A percentile compares a stretch with the other conserved stretches of the same genome.
Conservation (phyloP, 2,888 invertebrate species). For the Pegoplata infirma region DNA sequence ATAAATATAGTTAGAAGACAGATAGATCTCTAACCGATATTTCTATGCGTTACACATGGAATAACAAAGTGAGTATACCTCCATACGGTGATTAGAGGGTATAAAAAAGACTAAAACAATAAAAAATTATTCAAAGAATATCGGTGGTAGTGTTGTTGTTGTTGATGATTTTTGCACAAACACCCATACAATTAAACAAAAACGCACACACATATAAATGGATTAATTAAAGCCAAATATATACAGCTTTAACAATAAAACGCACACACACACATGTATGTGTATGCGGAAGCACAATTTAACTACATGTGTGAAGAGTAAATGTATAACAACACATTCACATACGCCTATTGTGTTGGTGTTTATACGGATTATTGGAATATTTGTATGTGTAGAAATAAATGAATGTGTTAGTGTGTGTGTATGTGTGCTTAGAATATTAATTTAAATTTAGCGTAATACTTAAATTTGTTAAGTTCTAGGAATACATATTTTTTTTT, state of each 20-base stretch:
- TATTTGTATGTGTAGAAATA: too few relatives aligned
- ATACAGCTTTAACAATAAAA: not conserved
- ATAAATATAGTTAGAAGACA: not conserved
- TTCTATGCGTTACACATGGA: too few relatives aligned
- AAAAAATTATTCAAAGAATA: slow-evolving; percentile 6
- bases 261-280: not conserved
- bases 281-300: not conserved
- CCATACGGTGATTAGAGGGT: too few relatives aligned
- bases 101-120: not conserved
- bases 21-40: not conserved
- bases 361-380: not conserved
- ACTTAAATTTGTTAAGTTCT: not conserved
- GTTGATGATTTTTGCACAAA: not conserved
- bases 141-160: too few relatives aligned
- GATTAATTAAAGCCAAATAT: not conserved
- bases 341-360: not conserved
- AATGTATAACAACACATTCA: too few relatives aligned
- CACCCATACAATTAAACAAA: slow-evolving; percentile 2
- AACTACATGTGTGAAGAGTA: too few relatives aligned
- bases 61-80: too few relatives aligned
- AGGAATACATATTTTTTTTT: not conserved
- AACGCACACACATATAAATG: not conserved
- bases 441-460: not conserved
- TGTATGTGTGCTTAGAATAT: not conserved
- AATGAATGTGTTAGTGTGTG: not conserved